Evolutionary conservation across 2,113 vertebrate species (phyloP), one percentile per base, ranked within the genome.

Genomic region (Coptodon bakossiorum): DNA sequence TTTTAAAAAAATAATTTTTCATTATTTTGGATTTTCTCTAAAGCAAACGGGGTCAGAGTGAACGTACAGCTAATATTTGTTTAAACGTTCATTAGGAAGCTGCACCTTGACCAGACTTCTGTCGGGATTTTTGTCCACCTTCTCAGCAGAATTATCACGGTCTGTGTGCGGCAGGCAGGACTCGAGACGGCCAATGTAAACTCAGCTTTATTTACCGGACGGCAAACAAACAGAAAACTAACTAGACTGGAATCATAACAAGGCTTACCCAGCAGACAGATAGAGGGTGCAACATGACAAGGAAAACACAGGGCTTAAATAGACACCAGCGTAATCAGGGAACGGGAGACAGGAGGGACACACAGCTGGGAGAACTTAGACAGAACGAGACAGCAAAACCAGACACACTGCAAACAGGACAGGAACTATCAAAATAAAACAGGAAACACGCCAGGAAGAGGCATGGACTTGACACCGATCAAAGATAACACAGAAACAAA

Each of bases 1-100:
- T 29, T 56, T 57, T 8, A 3, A 14, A 57, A 56, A 0, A 14
- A 2, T 0, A 0, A 7, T 27, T 27, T 8, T 57, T 57, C 2
- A 27, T 27, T 27, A 27, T 57, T 57, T 57, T 57, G 54, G 6
- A 27, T 57, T 29, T 0, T 57, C 56, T 57, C 7, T 57, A 3
- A 57, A 57, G 24, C 24, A 29, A 57, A 5, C 54, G 22, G 54
- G 22, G 12, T 57, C 54, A 57, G 4, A 57, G 54, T 27, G 54
- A 57, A 27, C 4, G 22, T 56, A 0, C 53, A 53, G 50, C 52
- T 2, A 52, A 52, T n/a, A 53, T 53, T 52, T 10, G 50, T 10
- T 53, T 53, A 53, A 6, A 53, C 0, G 1, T 53, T 53, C 19
- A 10, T 3, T 2, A 53, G 19, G 50, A n/a, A 10, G 52, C 50